phyloP scores from a whole-genome alignment of 2,797 vertebrate species.

The Galaxias olidus region DNA sequence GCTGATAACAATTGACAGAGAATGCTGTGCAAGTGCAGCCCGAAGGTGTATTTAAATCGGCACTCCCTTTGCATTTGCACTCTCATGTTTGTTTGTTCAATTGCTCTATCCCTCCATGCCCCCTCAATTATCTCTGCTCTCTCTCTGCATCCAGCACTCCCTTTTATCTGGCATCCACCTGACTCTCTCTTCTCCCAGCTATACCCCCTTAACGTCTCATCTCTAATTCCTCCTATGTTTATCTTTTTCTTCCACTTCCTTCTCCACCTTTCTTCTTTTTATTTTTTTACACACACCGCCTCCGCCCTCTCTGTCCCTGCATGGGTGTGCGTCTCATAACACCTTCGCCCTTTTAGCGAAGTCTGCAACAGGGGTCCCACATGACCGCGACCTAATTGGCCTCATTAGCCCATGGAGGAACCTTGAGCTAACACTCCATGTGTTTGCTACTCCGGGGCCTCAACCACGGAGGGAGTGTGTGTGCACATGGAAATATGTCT shows the following conservation, averaged over 20 bases:
- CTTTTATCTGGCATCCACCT: not conserved
- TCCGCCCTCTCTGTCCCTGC: not conserved
- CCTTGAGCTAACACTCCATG: constrained; percentile 6
- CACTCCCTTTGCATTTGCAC: constrained; percentile 21
- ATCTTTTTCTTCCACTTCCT: not conserved
- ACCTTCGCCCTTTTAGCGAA: constrained; percentile 6
- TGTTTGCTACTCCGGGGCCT: no score
- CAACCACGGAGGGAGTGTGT: no score
- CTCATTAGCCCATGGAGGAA: constrained; percentile 44
- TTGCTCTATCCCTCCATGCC: constrained; percentile 9
- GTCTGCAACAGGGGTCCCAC: constrained; percentile 12
- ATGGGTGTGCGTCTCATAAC: constrained; percentile 14
- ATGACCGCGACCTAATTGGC: constrained; percentile 37
- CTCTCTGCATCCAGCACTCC: not conserved
- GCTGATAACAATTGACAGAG: constrained; percentile 72
- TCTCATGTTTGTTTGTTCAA: constrained; percentile 17
- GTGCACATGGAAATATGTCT: not conserved
- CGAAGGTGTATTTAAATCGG: constrained; percentile 55
- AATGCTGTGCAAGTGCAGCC: constrained; percentile 37
- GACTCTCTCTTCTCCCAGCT: no score
- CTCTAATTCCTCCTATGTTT: no score
- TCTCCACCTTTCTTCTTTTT: constrained; percentile 8
- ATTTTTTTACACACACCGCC: no score
- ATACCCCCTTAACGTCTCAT: no score
- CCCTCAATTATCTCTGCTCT: not conserved